Percentiles rank a stretch among this genome's conserved stretches.
phyloP scores from a whole-genome alignment of 1,140 invertebrate genomes.

The Paraescarpia echinospica region DNA sequence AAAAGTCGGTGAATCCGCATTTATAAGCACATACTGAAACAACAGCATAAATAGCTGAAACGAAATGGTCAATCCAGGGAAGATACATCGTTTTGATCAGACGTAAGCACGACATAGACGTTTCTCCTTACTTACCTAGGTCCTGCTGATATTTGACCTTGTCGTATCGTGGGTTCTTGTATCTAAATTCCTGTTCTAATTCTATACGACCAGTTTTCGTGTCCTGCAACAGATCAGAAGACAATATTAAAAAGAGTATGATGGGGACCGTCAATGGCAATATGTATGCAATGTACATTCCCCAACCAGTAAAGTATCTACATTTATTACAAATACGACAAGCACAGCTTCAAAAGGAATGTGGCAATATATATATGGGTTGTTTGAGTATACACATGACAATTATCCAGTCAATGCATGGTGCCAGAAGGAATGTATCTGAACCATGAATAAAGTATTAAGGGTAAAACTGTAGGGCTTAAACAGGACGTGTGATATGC shows the following conservation, averaged over 20 bases:
- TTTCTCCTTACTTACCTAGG: not conserved
- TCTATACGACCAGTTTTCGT: conserved; percentile 12
- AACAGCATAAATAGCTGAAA: too few relatives aligned
- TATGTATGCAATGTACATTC: not conserved
- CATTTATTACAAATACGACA: too few relatives aligned
- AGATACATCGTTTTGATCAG: not conserved
- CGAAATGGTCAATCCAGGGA: not conserved
- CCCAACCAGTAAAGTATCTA: too few relatives aligned
- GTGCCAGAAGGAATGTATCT: not conserved
- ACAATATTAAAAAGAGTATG: not conserved
- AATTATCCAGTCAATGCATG: too few relatives aligned
- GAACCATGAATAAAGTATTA: not conserved
- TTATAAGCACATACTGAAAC: too few relatives aligned
- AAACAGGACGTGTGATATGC: too few relatives aligned
- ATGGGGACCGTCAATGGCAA: not conserved
- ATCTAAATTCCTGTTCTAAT: conserved; percentile 6
- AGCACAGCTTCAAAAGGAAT: too few relatives aligned
- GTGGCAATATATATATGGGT: too few relatives aligned
- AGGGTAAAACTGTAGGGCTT: not conserved
- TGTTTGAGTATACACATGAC: too few relatives aligned
- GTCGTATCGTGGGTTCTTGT: not conserved
- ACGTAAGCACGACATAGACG: not conserved
- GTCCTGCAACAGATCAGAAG: conserved; percentile 10
- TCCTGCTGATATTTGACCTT: conserved; percentile 13
- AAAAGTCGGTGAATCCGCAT: too few relatives aligned